Conservation (phyloP, 2,797 vertebrate species). For the Microctenopoma lineatum region DNA sequence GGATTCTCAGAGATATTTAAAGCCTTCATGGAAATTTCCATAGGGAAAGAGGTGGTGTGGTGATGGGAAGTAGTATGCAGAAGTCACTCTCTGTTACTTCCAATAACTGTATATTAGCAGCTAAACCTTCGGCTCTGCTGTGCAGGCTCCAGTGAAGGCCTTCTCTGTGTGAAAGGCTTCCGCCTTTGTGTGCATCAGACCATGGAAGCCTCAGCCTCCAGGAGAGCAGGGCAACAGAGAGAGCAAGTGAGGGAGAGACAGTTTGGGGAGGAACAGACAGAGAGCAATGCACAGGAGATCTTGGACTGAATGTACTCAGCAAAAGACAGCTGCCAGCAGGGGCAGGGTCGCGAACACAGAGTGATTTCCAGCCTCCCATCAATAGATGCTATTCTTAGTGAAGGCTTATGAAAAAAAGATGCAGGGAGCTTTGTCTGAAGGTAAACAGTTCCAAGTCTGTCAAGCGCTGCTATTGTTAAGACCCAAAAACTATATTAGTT, state of each 20-base stretch:
- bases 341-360: conserved; percentile 68
- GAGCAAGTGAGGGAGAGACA: conserved; percentile 26
- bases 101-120: conserved; percentile 64
- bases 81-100: conserved; percentile 64
- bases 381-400: conserved; percentile 66
- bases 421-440: conserved; percentile 47
- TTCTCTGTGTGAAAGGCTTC: conserved; percentile 64
- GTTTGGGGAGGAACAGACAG: conserved; percentile 7
- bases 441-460: conserved; percentile 40
- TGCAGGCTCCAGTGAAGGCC: conserved; percentile 61
- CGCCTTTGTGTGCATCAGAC: conserved; percentile 78
- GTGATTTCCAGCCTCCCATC: conserved; percentile 64
- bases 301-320: conserved; percentile 64
- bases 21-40: conserved; percentile 81
- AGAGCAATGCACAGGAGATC: conserved; percentile 62
- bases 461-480: conserved; percentile 19
- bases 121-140: conserved; percentile 50
- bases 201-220: conserved; percentile 75
- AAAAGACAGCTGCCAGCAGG: conserved; percentile 68
- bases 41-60: conserved; percentile 66
- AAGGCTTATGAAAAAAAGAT: conserved; percentile 49
- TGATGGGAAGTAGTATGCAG: conserved; percentile 48
- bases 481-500: conserved; percentile 41
- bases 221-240: conserved; percentile 60
- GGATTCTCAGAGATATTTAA: conserved; percentile 81